phyloP scores from a whole-genome alignment of 2,113 vertebrate species.

The Agapornis roseicollis region DNA sequence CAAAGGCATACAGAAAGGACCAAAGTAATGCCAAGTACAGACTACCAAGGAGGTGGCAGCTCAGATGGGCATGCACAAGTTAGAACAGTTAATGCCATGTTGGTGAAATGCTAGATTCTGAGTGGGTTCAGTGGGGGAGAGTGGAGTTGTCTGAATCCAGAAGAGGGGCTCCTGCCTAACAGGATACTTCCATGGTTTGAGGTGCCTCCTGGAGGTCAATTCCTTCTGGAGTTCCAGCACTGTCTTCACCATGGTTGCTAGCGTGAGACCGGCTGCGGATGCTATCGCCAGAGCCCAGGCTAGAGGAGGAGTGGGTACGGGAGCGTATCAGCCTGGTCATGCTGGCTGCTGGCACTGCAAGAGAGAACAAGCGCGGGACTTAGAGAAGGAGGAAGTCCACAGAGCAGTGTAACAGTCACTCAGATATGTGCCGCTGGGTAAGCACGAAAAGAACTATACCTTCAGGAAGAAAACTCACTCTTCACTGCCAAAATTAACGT shows the following conservation, averaged over 20 bases:
- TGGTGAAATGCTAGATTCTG: constrained; percentile 62
- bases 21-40: constrained; percentile 66
- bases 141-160: constrained; percentile 60
- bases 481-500: not conserved
- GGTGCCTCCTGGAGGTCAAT: constrained; percentile 80
- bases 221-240: constrained; percentile 70
- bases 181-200: constrained; percentile 96
- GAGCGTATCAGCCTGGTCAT: constrained; percentile 92
- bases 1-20: constrained; percentile 66
- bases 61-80: constrained; percentile 73
- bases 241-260: constrained; percentile 77
- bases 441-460: not conserved
- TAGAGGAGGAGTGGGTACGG: constrained; percentile 91
- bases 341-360: constrained; percentile 88
- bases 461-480: not conserved
- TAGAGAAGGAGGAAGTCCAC: not conserved
- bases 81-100: constrained; percentile 67
- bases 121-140: constrained; percentile 51
- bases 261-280: constrained; percentile 78
- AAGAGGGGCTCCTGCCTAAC: constrained; percentile 75
- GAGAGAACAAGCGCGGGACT: constrained; percentile 22
- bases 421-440: not conserved
- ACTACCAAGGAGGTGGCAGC: constrained; percentile 60
- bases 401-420: not conserved
- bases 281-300: constrained; percentile 84